Base-by-base conservation (phyloP, 2,113 vertebrate species). In the Spea bombifrons region DNA sequence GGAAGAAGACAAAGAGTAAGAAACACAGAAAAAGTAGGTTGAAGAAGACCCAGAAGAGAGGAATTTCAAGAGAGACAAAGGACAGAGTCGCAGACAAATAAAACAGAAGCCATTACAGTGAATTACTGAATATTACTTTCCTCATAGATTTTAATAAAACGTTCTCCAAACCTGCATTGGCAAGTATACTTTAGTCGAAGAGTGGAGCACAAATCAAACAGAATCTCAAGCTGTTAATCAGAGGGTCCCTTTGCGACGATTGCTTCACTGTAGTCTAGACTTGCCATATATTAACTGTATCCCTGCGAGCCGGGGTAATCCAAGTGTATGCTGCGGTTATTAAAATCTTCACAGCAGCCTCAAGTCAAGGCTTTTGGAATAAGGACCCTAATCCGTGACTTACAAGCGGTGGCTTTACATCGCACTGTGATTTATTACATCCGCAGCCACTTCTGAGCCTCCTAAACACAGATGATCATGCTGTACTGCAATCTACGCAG, bases 351-450 rank as follows among this genome's bases (percentile, higher is more conserved):
- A 64, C 48, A 55, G 7, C 50, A 43, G 49, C 74, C 49, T 47
- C 15, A 75, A 43, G 73, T 53, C 61, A n/a, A 13, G 53, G 73
- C 49, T 53, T 5, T 16, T 43, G 50, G 66, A 67, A 67, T 75
- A 17, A 15, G 43, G 74, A 48, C 43, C 74, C 65, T 67, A 75
- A 75, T 55, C 64, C 17, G 66, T 55, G 74, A 75, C 53, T 75
- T 75, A 75, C 74, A 1, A 55, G 49, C 17, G 16, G 44, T 44
- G 55, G 49, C 66, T 75, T 55, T 55, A 67, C 50, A 57, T 8
- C 55, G 63, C 48, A 45, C 30, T 53, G 64, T 45, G 9, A 53
- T 67, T n/a, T 75, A 75, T 67, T 16, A 55, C 3, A 46, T 67
- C 53, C 64, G 52, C 64, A 50, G 55, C 44, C 30, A 66, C 55